Percentiles rank a stretch among this genome's conserved stretches.
Conservation (phyloP, 2,113 vertebrate genomes). For the Poeciliopsis occidentalis region DNA sequence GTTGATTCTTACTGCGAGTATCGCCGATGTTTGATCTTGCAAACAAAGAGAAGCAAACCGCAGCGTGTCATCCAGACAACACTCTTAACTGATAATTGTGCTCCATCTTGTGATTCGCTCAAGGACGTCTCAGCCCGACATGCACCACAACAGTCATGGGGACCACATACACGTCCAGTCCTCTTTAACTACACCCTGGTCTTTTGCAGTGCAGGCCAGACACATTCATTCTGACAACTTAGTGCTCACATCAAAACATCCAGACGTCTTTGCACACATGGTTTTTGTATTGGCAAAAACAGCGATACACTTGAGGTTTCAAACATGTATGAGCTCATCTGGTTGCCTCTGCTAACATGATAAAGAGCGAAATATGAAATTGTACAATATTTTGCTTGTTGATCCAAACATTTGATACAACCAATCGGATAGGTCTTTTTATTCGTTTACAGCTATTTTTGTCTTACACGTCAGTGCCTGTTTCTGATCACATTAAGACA, state of each 20-base stretch:
- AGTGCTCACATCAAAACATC: conserved; percentile 6
- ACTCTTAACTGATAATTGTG: conserved; percentile 27
- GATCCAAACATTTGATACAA: not conserved
- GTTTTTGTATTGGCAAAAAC: conserved; percentile 8
- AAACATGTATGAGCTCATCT: conserved; percentile 25
- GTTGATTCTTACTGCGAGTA: not conserved
- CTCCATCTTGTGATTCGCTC: conserved; percentile 27
- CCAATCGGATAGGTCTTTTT: not conserved
- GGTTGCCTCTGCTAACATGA: conserved; percentile 3
- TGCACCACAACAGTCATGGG: conserved; percentile 27
- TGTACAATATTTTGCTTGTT: not conserved
- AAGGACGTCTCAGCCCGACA: conserved; percentile 30
- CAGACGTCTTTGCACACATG: conserved; percentile 12
- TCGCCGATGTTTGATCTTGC: not conserved
- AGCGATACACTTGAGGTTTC: conserved; percentile 16
- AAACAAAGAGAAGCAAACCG: not conserved
- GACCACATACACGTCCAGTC: conserved; percentile 41
- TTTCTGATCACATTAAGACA: not conserved
- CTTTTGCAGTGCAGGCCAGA: conserved; percentile 5
- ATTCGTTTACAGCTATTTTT: not conserved
- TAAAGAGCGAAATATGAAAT: not conserved
- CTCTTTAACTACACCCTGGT: conserved; percentile 32
- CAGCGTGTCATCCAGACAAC: conserved; percentile 6
- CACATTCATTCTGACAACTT: not conserved
- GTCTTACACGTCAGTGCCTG: not conserved